Conservation (phyloP, 2,888 invertebrate species). For the Bedellia somnulentella region DNA sequence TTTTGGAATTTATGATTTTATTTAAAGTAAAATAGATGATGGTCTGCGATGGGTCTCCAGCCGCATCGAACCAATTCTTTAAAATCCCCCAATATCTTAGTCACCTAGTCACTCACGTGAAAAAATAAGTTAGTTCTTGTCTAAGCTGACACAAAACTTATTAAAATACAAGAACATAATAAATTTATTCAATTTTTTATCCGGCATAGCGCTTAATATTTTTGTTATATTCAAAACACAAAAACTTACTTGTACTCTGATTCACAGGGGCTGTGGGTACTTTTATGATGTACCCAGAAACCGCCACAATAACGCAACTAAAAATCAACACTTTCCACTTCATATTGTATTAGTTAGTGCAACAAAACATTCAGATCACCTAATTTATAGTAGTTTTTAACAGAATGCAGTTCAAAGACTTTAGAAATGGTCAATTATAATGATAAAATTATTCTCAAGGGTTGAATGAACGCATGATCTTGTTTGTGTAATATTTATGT, state of each 20-base stretch:
- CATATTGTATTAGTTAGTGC: background rate
- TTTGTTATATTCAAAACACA: background rate
- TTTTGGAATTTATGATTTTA: too few relatives aligned
- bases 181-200: background rate
- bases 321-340: background rate
- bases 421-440: too few relatives aligned
- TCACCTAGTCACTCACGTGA: background rate
- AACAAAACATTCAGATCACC: background rate
- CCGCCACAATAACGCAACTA: background rate
- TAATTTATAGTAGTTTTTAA: constrained; percentile 1
- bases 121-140: background rate
- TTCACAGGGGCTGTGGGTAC: background rate
- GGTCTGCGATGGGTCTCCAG: too few relatives aligned
- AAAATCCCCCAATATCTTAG: too few relatives aligned
- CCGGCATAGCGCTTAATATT: background rate
- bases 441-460: too few relatives aligned
- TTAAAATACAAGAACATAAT: background rate
- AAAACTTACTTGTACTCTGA: background rate
- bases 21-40: too few relatives aligned
- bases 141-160: background rate
- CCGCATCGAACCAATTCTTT: too few relatives aligned
- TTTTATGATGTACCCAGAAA: constrained; percentile 1
- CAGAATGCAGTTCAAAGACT: constrained; percentile 4
- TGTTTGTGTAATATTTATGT: too few relatives aligned
- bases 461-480: too few relatives aligned